A percentile compares a stretch with the other conserved stretches of the same genome.
phyloP scores from a whole-genome alignment of 2,888 invertebrate species.

The Sisyra terminalis region DNA sequence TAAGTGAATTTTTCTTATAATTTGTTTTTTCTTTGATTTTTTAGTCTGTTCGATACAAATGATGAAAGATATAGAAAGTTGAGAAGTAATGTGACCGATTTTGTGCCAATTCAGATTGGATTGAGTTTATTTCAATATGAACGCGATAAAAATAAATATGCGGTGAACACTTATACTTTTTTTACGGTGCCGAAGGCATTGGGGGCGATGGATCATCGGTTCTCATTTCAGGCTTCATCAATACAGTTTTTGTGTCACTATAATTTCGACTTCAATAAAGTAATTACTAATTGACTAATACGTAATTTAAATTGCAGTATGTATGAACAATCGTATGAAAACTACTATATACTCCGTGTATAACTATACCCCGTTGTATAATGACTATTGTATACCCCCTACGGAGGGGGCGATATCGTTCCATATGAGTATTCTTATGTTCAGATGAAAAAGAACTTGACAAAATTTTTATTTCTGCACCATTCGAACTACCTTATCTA shows the following conservation, averaged over 20 bases:
- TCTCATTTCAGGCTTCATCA: conserved; percentile 44
- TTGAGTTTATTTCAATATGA: conserved; percentile 45
- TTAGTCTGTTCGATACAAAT: conserved; percentile 40
- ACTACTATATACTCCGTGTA: too few species aligned
- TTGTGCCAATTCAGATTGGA: conserved; percentile 51
- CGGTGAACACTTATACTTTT: conserved; percentile 46
- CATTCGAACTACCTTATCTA: too few species aligned
- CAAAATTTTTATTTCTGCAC: too few species aligned
- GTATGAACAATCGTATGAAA: too few species aligned
- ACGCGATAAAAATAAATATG: conserved; percentile 37
- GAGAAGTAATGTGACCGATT: conserved; percentile 28
- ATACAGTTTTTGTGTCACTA: conserved; percentile 43
- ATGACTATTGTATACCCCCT: too few species aligned
- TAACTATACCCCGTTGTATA: too few species aligned
- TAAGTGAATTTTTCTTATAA: not conserved
- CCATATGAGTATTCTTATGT: too few species aligned
- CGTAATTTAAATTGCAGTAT: too few species aligned
- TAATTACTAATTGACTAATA: too few species aligned
- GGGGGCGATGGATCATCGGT: conserved; percentile 39
- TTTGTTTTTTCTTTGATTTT: conserved; percentile 19
- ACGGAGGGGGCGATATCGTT: too few species aligned
- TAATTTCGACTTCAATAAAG: conserved; percentile 64
- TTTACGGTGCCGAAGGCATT: conserved; percentile 48
- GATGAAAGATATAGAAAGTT: conserved; percentile 36
- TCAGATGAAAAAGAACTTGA: too few species aligned